phyloP scores from a whole-genome alignment of 2,888 invertebrate genomes.

The Hipparchia semele region DNA sequence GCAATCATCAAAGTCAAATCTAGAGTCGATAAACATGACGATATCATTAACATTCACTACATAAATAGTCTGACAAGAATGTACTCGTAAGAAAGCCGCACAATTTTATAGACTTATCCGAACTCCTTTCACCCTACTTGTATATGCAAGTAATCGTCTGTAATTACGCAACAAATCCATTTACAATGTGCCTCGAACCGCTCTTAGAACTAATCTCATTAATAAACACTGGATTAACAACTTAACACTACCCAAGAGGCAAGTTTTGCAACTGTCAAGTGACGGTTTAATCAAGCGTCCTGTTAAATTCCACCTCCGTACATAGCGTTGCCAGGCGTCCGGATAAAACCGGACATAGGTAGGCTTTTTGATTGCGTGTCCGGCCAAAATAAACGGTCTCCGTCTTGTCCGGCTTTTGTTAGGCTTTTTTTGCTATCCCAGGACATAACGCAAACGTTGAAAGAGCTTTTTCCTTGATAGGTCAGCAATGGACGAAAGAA shows the following conservation, averaged over 20 bases:
- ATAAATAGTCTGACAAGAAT: not conserved
- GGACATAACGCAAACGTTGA: too few species aligned
- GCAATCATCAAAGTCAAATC: not conserved
- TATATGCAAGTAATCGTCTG: slow-evolving; percentile 5
- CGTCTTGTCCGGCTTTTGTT: too few species aligned
- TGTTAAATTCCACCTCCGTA: slow-evolving; percentile 57
- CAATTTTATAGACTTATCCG: slow-evolving; percentile 28
- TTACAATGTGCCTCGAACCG: slow-evolving; percentile 24
- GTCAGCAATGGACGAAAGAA: too few species aligned
- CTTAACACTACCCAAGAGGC: not conserved
- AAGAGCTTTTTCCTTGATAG: too few species aligned
- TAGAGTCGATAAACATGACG: not conserved
- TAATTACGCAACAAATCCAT: slow-evolving; percentile 31
- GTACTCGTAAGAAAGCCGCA: slow-evolving; percentile 18
- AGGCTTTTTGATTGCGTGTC: too few species aligned
- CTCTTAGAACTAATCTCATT: slow-evolving; percentile 51
- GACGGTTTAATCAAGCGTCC: slow-evolving; percentile 58
- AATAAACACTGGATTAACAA: slow-evolving; percentile 53
- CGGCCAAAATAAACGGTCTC: too few species aligned
- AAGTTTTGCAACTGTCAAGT: slow-evolving; percentile 61
- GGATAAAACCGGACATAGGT: too few species aligned
- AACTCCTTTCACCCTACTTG: slow-evolving; percentile 32
- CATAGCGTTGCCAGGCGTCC: too few species aligned
- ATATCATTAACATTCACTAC: not conserved
- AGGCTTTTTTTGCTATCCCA: too few species aligned